phyloP scores from a whole-genome alignment of 2,888 invertebrate species.

The Meloe dianella region DNA sequence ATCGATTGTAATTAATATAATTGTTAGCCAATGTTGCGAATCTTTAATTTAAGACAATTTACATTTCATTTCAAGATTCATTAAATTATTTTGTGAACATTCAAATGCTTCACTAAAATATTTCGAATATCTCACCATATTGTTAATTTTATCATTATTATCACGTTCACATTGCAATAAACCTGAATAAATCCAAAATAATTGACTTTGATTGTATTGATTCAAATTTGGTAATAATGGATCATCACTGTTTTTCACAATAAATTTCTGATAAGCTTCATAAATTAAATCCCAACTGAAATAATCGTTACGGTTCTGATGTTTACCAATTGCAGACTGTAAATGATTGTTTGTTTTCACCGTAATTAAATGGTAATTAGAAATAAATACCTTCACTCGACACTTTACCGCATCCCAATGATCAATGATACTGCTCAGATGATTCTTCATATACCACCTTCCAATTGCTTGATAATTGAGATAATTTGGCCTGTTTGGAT shows the following conservation, averaged over 20 bases:
- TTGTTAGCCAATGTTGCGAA: too few relatives aligned
- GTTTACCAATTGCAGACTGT: neutral
- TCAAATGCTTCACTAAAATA: conserved; percentile 64
- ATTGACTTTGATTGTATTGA: conserved; percentile 50
- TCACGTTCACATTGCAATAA: conserved; percentile 61
- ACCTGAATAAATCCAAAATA: conserved; percentile 62
- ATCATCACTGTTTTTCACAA: conserved; percentile 21
- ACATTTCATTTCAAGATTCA: conserved; percentile 65
- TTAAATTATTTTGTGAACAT: conserved; percentile 61
- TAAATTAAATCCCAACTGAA: conserved; percentile 22
- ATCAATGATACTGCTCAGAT: neutral
- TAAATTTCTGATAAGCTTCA: conserved; percentile 21
- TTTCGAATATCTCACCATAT: conserved; percentile 63
- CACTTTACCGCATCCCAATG: neutral
- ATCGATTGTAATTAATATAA: too few relatives aligned
- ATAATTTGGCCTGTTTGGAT: conserved; percentile 9
- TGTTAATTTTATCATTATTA: conserved; percentile 55
- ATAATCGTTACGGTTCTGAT: neutral
- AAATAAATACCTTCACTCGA: neutral
- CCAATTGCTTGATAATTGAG: neutral
- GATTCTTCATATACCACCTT: neutral
- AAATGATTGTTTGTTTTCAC: neutral
- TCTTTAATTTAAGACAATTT: conserved; percentile 28
- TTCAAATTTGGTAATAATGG: conserved; percentile 11
- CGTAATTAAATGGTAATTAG: neutral